A percentile compares a stretch with the other conserved stretches of the same genome.
Evolutionary conservation across 2,797 vertebrate genomes (phyloP).

Genomic region (Cetoscarus ocellatus): DNA sequence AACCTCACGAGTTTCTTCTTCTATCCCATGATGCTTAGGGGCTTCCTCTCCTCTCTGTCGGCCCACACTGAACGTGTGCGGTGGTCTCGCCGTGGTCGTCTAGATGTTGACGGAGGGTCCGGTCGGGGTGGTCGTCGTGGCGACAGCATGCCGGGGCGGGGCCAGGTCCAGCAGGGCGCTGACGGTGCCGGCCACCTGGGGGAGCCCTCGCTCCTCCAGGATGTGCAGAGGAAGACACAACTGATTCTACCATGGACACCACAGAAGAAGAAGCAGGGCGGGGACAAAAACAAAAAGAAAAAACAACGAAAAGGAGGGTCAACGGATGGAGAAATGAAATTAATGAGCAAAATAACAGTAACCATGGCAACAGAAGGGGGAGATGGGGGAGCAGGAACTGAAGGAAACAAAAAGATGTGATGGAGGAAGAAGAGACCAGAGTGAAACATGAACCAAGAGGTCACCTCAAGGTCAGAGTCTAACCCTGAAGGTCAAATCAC

Average conservation of each 20-base stretch:
- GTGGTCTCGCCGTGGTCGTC: neutral
- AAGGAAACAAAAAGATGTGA: conserved; percentile 20
- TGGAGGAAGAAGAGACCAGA: conserved; percentile 5
- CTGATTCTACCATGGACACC: conserved; percentile 85
- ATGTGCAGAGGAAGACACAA: conserved; percentile 99
- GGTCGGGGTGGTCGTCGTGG: conserved; percentile 66
- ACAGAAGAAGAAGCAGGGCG: conserved; percentile 62
- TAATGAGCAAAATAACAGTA: conserved; percentile 79
- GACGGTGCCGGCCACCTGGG: conserved; percentile 94
- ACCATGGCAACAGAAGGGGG: conserved; percentile 56
- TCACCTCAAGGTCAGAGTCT: no score
- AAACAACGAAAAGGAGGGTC: conserved; percentile 78
- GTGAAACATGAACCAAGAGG: no score
- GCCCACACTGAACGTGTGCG: neutral
- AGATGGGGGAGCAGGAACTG: conserved; percentile 7
- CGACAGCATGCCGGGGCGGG: conserved; percentile 85
- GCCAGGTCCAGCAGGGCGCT: conserved; percentile 93
- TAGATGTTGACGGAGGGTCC: conserved; percentile 6
- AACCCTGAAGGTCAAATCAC: no score
- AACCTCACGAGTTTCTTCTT: neutral
- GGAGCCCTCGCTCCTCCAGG: conserved; percentile 96
- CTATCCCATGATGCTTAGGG: neutral
- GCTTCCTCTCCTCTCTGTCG: neutral
- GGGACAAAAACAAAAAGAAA: conserved; percentile 55
- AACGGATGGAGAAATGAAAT: conserved; percentile 79